Base-by-base conservation (phyloP, 2,888 invertebrate species). In the Formica aserva region DNA sequence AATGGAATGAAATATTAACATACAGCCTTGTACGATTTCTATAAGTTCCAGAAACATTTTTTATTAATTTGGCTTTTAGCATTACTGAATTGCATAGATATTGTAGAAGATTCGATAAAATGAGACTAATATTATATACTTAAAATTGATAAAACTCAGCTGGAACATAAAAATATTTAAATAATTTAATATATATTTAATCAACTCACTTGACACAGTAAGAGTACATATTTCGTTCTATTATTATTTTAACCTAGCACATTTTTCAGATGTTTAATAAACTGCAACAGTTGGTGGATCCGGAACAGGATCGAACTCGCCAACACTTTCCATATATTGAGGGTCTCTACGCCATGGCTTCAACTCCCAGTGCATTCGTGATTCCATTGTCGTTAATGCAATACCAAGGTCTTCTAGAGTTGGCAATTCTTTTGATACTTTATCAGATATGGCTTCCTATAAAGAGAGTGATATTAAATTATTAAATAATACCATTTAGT, bases 381-480 rank as follows among this genome's bases (percentile, higher is more conserved):
- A 96, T 94, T 98, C 98, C 96, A 99, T 96, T 2, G 95, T 93
- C 0, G 97, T 97, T 78, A 98, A 95, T 52, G 95, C 95, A 2
- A 99, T 97, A 22, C 98, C 99, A 86, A 99, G 96, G 95, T 99
- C 99, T 94, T 98, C 98, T 77, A 99, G 95, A 0, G 97, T 98
- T 3, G 98, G 98, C 35, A 97, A 92, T 55, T 96, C 96, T 9
- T 94, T 93, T 4, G 96, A 91, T 0, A 97, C 95, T 9, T 94
- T 94, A 93, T 99, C 99, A 0, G 97, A 97, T 6, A 97, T 96
- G 88, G 97, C 96, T 95, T 99, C 98, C 96, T 98, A 94, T 11
- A 94, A 83, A 77, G 78, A 77, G 76, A 57, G 26, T 1, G 22
- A 57, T 35, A n/a, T 13, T 26, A 65, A 67, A 6, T 32, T 55